Conservation (phyloP, 1,140 invertebrate genomes). For the Calephelis nemesis region DNA sequence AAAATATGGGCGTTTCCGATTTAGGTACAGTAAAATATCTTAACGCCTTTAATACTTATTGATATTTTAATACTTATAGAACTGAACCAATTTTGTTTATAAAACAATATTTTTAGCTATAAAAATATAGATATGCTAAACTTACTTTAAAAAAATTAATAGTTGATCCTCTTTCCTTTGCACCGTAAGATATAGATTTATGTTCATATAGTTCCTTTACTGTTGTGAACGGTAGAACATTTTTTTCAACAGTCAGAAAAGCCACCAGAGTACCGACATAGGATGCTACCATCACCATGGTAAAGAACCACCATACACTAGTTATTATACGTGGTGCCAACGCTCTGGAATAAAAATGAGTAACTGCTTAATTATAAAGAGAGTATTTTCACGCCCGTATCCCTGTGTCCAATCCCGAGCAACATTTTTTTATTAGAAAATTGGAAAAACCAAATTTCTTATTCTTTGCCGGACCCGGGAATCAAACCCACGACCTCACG, state of each 20-base stretch:
- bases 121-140: conserved; percentile 15
- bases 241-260: conserved; percentile 94
- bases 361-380: neutral
- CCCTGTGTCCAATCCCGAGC: neutral
- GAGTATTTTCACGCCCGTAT: neutral
- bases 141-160: conserved; percentile 90
- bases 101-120: no score
- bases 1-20: no score
- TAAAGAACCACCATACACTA: conserved; percentile 97
- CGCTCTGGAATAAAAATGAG: conserved; percentile 79
- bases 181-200: conserved; percentile 90
- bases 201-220: conserved; percentile 89
- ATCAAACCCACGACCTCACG: no score
- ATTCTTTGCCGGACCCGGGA: no score
- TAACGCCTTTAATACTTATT: no score
- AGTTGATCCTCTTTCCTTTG: conserved; percentile 86
- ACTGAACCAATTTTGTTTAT: no score
- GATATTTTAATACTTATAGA: no score
- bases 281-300: conserved; percentile 96
- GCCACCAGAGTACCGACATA: conserved; percentile 91
- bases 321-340: conserved; percentile 88
- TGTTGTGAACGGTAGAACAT: conserved; percentile 89
- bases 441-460: no score
- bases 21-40: no score
- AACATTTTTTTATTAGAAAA: no score